phyloP scores from a whole-genome alignment of 2,888 invertebrate genomes.

The Watsonalla binaria region DNA sequence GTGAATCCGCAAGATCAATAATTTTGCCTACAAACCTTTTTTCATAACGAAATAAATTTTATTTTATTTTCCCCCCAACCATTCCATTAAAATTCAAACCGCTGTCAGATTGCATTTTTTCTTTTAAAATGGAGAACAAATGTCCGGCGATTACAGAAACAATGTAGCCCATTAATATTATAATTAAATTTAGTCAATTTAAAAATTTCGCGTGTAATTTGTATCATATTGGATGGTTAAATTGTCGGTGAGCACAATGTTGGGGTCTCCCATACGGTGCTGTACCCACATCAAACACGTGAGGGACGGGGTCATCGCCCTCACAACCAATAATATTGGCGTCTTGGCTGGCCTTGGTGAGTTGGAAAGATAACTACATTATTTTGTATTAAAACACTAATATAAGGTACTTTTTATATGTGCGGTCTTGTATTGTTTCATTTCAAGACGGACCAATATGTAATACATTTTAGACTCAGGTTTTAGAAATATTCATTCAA shows the following conservation, averaged over 20 bases:
- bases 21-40: background rate
- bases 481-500: too few species aligned
- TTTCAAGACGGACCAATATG: too few species aligned
- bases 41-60: conserved; percentile 6
- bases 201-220: conserved; percentile 28
- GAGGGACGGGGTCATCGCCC: conserved; percentile 28
- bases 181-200: conserved; percentile 20
- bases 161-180: conserved; percentile 39
- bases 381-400: background rate
- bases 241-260: conserved; percentile 32
- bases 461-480: too few species aligned
- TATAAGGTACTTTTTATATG: too few species aligned
- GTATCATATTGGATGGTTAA: conserved; percentile 4
- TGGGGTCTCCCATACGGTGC: conserved; percentile 34
- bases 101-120: conserved; percentile 29
- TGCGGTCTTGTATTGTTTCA: too few species aligned
- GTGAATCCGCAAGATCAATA: too few species aligned
- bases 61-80: background rate
- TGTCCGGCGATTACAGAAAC: conserved; percentile 34
- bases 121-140: conserved; percentile 26
- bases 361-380: conserved; percentile 11
- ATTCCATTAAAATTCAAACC: conserved; percentile 33
- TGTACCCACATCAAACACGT: conserved; percentile 32
- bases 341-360: conserved; percentile 26
- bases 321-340: conserved; percentile 25